phyloP scores from a whole-genome alignment of 2,797 vertebrate species.

The Miichthys miiuy region DNA sequence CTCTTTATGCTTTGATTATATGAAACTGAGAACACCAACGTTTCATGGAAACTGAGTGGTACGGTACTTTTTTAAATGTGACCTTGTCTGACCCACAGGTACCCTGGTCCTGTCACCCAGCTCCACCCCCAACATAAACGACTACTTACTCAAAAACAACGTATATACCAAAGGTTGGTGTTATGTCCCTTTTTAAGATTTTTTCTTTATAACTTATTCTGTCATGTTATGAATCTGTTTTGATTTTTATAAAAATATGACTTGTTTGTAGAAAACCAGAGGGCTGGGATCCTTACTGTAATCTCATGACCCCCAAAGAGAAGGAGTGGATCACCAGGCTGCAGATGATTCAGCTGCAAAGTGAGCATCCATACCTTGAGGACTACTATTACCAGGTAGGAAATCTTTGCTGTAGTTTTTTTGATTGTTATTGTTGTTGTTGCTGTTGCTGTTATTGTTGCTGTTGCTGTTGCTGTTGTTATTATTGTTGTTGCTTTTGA shows the following conservation, averaged over 20 bases:
- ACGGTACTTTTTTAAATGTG: constrained; percentile 2
- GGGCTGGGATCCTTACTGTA: constrained; percentile 87
- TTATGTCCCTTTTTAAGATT: neutral
- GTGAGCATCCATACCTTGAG: constrained; percentile 90
- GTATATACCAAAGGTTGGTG: constrained; percentile 82
- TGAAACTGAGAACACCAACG: neutral
- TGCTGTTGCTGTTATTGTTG: too few species aligned
- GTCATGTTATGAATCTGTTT: neutral
- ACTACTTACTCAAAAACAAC: constrained; percentile 88
- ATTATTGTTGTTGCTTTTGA: neutral
- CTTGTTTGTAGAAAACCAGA: constrained; percentile 82
- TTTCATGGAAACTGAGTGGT: neutral
- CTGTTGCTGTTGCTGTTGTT: too few species aligned
- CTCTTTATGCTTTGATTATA: neutral
- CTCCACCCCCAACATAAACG: constrained; percentile 94
- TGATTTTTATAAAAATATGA: neutral
- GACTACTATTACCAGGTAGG: constrained; percentile 91
- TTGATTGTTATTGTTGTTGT: neutral
- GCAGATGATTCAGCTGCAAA: constrained; percentile 97
- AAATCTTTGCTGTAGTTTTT: neutral
- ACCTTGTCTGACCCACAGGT: constrained; percentile 62
- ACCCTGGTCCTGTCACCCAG: constrained; percentile 89
- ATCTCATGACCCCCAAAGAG: constrained; percentile 92
- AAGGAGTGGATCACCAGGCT: constrained; percentile 96
- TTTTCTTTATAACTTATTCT: neutral